These are phyloP conservation scores for Corythornis madagascariensis DNA, from an alignment of 2,113 vertebrate genomes.

Conservation along the genomic window DNA sequence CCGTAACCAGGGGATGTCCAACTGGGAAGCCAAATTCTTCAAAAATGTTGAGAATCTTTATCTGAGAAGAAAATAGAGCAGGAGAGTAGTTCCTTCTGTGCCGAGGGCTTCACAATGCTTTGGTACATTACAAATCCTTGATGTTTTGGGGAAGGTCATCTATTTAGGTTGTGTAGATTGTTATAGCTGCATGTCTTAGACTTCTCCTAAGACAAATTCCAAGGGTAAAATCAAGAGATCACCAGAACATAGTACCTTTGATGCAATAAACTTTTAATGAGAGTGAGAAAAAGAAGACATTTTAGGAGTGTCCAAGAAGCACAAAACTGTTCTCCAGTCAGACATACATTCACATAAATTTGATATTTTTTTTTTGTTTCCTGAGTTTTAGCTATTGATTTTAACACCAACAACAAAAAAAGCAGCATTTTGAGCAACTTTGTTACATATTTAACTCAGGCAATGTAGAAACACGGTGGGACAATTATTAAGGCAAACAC, in stretches of 20 bases:
- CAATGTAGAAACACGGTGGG: fast-evolving
- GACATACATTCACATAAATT: background rate
- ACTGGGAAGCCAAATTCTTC: background rate
- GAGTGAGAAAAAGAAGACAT: background rate
- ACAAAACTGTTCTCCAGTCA: background rate
- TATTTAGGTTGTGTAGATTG: background rate
- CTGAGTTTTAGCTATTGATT: background rate
- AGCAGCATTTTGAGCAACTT: background rate
- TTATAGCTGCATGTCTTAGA: background rate
- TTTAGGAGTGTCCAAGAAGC: background rate
- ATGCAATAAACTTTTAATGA: constrained; percentile 40
- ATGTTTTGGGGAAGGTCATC: background rate
- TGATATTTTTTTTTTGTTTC: background rate
- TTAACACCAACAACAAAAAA: background rate
- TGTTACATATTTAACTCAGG: background rate
- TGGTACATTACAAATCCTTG: background rate
- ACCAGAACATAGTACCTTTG: background rate
- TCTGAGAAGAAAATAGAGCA: background rate
- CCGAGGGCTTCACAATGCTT: background rate
- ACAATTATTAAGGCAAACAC: background rate
- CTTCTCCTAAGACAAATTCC: background rate
- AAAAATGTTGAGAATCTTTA: background rate
- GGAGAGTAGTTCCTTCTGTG: background rate
- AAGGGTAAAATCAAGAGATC: background rate
- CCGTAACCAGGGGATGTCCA: no score